Evolutionary conservation across 1,140 invertebrate genomes (phyloP).

Genomic region (Tachypleus tridentatus): DNA sequence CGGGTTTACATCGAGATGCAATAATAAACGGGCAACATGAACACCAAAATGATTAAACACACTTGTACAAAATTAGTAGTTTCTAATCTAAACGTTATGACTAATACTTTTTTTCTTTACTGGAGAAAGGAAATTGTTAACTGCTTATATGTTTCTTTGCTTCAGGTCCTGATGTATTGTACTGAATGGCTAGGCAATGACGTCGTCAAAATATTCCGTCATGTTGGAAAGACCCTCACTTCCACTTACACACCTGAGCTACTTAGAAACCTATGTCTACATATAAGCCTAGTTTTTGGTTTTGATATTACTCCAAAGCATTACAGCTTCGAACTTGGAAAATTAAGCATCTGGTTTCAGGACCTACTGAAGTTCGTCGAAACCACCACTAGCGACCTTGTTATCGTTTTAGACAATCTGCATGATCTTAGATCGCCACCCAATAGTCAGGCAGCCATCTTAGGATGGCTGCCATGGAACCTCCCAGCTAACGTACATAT

Average conservation of each 20-base stretch:
- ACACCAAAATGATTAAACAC: too few relatives aligned
- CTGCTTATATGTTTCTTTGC: background rate
- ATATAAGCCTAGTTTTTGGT: conserved; percentile 61
- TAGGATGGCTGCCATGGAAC: conserved; percentile 64
- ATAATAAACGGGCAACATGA: too few relatives aligned
- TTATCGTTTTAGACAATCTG: conserved; percentile 65
- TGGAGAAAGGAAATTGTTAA: too few relatives aligned
- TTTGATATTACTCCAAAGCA: conserved; percentile 53
- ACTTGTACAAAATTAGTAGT: too few relatives aligned
- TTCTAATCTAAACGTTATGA: too few relatives aligned
- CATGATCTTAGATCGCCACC: conserved; percentile 63
- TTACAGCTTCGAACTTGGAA: conserved; percentile 47
- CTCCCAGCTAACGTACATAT: conserved; percentile 62
- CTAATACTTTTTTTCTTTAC: too few relatives aligned
- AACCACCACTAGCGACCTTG: conserved; percentile 37
- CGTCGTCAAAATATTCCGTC: conserved; percentile 54
- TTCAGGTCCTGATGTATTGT: conserved; percentile 47
- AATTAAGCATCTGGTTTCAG: conserved; percentile 73
- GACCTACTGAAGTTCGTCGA: conserved; percentile 34
- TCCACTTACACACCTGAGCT: conserved; percentile 71
- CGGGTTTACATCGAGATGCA: too few relatives aligned
- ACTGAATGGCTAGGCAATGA: conserved; percentile 45
- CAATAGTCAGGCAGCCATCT: conserved; percentile 47
- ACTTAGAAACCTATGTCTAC: conserved; percentile 60
- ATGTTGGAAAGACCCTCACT: conserved; percentile 57